phyloP scores from a whole-genome alignment of 2,113 vertebrate genomes.

The Heterotis niloticus region DNA sequence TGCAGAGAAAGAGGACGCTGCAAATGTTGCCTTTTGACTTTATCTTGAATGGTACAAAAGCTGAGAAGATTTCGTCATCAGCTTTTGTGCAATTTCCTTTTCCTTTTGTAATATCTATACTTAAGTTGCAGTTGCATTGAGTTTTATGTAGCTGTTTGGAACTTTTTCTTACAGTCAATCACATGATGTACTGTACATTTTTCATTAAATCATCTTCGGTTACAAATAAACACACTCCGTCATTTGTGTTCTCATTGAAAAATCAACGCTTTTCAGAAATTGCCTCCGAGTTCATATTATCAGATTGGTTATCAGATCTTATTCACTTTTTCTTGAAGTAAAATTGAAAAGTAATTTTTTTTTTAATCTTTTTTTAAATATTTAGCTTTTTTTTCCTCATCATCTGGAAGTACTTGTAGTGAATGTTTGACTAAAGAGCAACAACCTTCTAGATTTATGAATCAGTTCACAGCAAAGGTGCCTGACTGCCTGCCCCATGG shows the following conservation, averaged over 20 bases:
- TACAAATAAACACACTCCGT: background rate
- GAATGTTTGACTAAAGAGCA: no score
- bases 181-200: background rate
- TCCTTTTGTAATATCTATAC: background rate
- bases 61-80: background rate
- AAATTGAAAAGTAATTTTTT: no score
- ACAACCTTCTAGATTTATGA: no score
- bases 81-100: background rate
- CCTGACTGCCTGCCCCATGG: no score
- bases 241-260: background rate
- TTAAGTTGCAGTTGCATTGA: background rate
- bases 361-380: no score
- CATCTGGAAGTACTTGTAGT: no score
- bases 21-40: background rate
- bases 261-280: background rate
- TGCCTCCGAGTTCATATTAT: no score
- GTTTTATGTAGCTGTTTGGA: background rate
- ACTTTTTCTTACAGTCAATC: background rate
- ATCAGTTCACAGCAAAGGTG: no score
- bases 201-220: slow-evolving; percentile 10
- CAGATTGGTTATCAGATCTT: no score
- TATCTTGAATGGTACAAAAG: background rate
- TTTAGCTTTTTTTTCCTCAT: no score
- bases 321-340: no score
- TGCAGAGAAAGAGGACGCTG: background rate